Base-by-base conservation (phyloP, 2,888 invertebrate species). In the Labia minor region DNA sequence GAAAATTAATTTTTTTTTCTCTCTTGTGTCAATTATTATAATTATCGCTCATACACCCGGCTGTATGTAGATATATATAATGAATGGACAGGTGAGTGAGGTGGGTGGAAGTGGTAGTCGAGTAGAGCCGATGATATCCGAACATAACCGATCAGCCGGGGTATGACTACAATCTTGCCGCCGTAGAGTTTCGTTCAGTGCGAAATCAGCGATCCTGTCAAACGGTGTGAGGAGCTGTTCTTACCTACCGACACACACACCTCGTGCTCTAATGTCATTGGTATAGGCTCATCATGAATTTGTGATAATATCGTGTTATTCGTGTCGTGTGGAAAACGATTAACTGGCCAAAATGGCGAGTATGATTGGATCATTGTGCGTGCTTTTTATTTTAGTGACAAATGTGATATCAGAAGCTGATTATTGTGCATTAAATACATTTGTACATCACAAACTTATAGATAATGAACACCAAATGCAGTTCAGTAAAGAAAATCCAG, bases 401-500 rank as follows among this genome's bases (percentile, higher is more conserved):
- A 49, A 14, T 49, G 49, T 49, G 2, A 8, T 49, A 49, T n/a
- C 49, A 3, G 49, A 49, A 10, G 49, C n/a, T 11, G 80, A 82
- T 73, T 86, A 86, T 76, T 87, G 87, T 75, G 81, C 84, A 20
- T 77, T 78, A 71, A 82, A 86, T 77, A 83, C 80, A 37, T 83
- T 82, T 72, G 76, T 78, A 64, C 80, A 80, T 68, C n/a, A 49
- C n/a, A 49, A 49, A n/a, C 16, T 10, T 4, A 16, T 14, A 3
- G 49, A 49, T 49, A 82, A 84, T 73, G 78, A 67, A 11, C 62
- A 66, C 19, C 67, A 81, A 72, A 82, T 89, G 81, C 85, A 86
- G 74, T 87, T 89, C 77, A 87, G 86, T 68, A 89, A 89, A 74
- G 89, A 89, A 73, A 83, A 86, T 3, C 83, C 85, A 68, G 80